phyloP scores from a whole-genome alignment of 2,113 vertebrate species.

The Catharus bicknelli region DNA sequence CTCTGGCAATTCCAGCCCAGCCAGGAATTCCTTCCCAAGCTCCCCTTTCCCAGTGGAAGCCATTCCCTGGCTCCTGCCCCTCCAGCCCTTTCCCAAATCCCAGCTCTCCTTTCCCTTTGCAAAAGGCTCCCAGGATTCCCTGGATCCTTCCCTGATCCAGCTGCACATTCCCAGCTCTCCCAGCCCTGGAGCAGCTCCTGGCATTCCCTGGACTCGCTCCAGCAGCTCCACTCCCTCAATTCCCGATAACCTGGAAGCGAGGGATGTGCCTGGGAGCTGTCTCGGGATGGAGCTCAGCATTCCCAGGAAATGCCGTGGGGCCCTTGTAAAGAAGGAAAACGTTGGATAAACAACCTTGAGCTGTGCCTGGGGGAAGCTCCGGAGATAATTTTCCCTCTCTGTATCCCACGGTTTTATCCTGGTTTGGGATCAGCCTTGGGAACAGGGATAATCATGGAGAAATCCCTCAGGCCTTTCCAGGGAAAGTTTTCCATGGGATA shows the following conservation, averaged over 20 bases:
- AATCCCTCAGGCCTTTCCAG: not conserved
- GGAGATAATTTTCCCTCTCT: not conserved
- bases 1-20: not conserved
- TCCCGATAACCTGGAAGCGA: not conserved
- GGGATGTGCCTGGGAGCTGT: not conserved
- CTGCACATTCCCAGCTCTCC: not conserved
- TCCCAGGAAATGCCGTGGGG: not conserved
- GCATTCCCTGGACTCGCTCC: not conserved
- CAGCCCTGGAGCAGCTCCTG: not conserved
- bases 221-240: not conserved
- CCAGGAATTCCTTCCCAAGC: not conserved
- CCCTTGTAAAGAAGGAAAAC: not conserved
- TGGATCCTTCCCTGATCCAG: not conserved
- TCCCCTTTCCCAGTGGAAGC: no score
- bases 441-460: not conserved
- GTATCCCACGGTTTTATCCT: rapidly evolving
- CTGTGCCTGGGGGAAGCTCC: rapidly evolving
- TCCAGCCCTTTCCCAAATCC: no score
- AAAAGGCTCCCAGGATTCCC: not conserved
- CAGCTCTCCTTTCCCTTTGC: no score
- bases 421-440: not conserved
- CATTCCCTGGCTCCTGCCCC: no score
- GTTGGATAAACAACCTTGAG: not conserved
- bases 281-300: not conserved
- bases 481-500: not conserved